Conservation (phyloP, 2,888 invertebrate species). For the Idaea aversata region DNA sequence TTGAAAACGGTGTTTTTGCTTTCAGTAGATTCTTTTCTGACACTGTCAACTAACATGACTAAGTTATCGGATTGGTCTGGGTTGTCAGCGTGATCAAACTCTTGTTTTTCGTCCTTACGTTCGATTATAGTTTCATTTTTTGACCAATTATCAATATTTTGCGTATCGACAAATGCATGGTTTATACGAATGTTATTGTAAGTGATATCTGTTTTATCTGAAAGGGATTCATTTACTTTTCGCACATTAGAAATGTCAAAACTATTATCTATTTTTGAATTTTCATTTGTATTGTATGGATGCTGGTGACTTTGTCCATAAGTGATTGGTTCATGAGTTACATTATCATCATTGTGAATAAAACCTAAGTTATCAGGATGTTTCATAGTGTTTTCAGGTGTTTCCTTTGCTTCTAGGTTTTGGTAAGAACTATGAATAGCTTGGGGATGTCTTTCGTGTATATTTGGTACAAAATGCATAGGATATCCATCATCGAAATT, state of each 20-base stretch:
- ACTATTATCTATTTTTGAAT: neutral
- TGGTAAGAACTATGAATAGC: neutral
- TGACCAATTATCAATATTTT: neutral
- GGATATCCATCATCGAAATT: neutral
- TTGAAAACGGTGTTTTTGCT: no score
- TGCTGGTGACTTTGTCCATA: neutral
- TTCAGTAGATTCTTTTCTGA: no score
- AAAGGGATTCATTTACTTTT: no score
- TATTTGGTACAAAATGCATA: neutral
- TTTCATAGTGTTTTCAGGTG: neutral
- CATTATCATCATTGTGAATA: neutral
- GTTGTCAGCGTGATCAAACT: neutral
- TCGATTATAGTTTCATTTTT: neutral
- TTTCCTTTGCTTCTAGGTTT: neutral
- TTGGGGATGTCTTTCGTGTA: neutral
- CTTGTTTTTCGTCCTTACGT: neutral
- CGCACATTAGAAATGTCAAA: neutral
- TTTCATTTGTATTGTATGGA: neutral
- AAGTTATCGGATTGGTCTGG: neutral
- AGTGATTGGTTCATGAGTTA: neutral
- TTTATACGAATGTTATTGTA: no score
- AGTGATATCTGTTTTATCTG: no score
- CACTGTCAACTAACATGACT: no score
- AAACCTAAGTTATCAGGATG: neutral
- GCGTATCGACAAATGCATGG: no score